These are phyloP conservation scores for Mimachlamys varia DNA, from an alignment of 2,888 invertebrate genomes.

Conservation along the genomic window DNA sequence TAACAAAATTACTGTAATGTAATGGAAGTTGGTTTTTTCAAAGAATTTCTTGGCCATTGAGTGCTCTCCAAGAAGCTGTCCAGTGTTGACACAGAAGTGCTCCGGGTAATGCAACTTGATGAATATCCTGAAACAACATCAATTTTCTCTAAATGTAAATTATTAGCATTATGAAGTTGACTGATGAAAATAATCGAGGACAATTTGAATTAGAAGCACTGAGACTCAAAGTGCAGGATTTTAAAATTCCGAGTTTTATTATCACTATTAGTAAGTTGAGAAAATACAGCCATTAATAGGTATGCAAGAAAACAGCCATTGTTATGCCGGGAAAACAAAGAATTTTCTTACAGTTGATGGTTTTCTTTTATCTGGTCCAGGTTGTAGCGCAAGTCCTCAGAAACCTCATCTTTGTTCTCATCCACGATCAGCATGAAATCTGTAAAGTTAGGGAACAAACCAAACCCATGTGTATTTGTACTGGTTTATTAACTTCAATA, in stretches of 20 bases:
- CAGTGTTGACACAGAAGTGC: not conserved
- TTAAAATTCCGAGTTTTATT: too few species aligned
- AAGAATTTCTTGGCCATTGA: not conserved
- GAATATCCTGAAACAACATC: not conserved
- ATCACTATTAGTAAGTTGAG: too few species aligned
- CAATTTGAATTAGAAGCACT: too few species aligned
- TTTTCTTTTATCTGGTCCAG: not conserved
- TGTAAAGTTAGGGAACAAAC: not conserved
- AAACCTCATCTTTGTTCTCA: not conserved
- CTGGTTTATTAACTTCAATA: too few species aligned
- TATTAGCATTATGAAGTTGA: too few species aligned
- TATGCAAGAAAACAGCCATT: too few species aligned
- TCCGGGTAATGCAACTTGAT: not conserved
- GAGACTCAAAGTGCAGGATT: too few species aligned
- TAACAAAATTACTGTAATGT: not conserved
- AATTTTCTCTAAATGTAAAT: not conserved
- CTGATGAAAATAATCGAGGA: too few species aligned
- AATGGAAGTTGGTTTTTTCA: not conserved
- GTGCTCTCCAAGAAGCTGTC: not conserved
- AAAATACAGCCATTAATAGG: too few species aligned
- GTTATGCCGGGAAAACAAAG: not conserved
- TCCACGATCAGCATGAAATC: slow-evolving; percentile 25
- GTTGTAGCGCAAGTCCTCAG: not conserved
- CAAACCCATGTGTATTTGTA: too few species aligned
- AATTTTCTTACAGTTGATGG: not conserved